Evolutionary conservation across 2,797 vertebrate genomes (phyloP).

Genomic region (Buphagus erythrorhynchus): DNA sequence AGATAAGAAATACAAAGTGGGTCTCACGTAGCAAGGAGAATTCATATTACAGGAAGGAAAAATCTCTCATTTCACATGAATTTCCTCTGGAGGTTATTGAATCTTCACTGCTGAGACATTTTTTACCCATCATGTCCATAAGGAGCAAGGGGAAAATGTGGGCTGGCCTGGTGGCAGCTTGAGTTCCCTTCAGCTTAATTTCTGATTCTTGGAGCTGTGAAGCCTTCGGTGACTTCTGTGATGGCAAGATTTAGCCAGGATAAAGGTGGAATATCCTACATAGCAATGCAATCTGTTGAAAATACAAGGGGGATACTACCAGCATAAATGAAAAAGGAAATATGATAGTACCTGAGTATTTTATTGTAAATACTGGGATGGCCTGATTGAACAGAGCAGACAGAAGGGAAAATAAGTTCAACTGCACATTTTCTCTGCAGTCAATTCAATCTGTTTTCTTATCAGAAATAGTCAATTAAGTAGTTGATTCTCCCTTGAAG

Average conservation of each 20-base stretch:
- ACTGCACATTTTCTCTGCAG: not conserved
- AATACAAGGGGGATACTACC: not conserved
- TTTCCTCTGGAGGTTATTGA: not conserved
- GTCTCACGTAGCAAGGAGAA: not conserved
- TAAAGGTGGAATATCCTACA: not conserved
- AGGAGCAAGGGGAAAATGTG: not conserved
- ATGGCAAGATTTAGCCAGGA: not conserved
- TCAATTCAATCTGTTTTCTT: not conserved
- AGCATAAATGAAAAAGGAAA: not conserved
- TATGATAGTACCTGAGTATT: not conserved
- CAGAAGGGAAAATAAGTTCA: not conserved
- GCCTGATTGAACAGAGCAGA: not conserved
- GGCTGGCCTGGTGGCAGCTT: not conserved
- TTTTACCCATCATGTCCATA: not conserved
- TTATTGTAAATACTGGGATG: not conserved
- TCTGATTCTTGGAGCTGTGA: not conserved
- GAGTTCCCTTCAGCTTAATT: not conserved
- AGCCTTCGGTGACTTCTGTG: not conserved
- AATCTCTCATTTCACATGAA: not conserved
- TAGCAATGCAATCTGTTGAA: not conserved
- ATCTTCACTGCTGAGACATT: not conserved
- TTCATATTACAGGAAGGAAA: not conserved
- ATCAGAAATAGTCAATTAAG: not conserved
- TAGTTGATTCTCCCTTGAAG: not conserved
- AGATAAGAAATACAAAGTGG: not conserved